Evolutionary conservation across 2,888 invertebrate genomes (phyloP), one percentile per base, ranked within the genome.

Genomic region (Dascillus cervinus): DNA sequence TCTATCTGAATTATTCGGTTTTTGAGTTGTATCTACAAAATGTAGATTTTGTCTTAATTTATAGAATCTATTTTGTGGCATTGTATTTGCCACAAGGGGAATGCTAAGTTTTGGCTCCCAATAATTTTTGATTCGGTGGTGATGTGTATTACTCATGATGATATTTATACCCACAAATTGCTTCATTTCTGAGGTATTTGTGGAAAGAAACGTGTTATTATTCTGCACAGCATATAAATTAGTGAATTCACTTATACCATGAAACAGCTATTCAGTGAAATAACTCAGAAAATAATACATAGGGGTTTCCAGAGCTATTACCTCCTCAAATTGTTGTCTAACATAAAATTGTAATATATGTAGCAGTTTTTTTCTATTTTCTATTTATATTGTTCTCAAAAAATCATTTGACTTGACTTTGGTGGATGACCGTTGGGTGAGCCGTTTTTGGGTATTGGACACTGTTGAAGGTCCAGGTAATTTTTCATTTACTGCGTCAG

Each of bases 91-190:
- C 13, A 47, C 39, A 8, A 39, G 11, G n/a, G 37, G 37, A 15
- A 49, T 26, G 8, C 13, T 6, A 9, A 46, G 32, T 25, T 40
- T 32, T 9, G 19, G 19, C 12, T 44, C 34, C 44, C 47, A 49
- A 23, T 47, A 49, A 33, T 22, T 22, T 22, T 22, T 22, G 4
- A 22, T 22, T 5, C 22, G n/a, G 3, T 9, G 22, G 22, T 22
- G 11, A 22, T 22, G 22, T 4, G 22, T 22, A 22, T 22, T 22
- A 4, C 22, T 11, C 22, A 22, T 22, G 4, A 22, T 22, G 11
- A 22, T 22, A 22, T 22, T 3, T n/a, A 22, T 22, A n/a, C 22
- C 22, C 22, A 22, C n/a, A 22, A 22, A 22, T n/a, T 22, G 22
- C n/a, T 22, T n/a, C 3, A 22, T 22, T 22, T 22, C n/a, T 10